Evolutionary conservation across 2,113 vertebrate genomes (phyloP), one percentile per base, ranked within the genome.

Genomic region (Podarcis cretensis): DNA sequence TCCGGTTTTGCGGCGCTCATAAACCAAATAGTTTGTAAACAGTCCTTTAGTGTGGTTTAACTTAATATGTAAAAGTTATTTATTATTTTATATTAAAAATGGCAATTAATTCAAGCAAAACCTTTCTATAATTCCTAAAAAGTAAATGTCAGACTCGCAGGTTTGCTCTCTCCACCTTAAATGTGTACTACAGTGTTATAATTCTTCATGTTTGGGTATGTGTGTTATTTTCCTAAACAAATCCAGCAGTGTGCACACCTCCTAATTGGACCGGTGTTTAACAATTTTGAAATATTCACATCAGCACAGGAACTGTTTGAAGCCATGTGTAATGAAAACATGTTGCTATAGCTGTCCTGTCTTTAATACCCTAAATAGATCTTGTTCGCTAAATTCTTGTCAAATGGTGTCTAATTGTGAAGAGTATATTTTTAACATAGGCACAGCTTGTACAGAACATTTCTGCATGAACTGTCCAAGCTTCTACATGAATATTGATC

Each of bases 371-470:
- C 91, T 86, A 89, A 91, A 84, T 89, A 94, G 85, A 74, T 85
- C 90, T 90, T 43, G 21, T 63, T 18, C 75, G 91, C 87, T 66
- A 93, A 92, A 93, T 91, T 57, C 43, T 80, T 93, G 77, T 74
- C 83, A 92, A 93, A 91, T 93, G 92, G 94, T 87, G 74, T 8
- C 82, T 93, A 93, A 89, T 94, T 94, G 89, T 89, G 90, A 94
- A 91, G 86, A 93, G 92, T 54, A 54, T 54, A 54, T 90, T 89
- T 94, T 93, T 78, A 90, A 79, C 69, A 12, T 20, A 81, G 91
- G 78, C 73, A 40, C 5, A 32, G 3, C 25, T 2, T 8, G 4
- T 0, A 1, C 30, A 76, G 7, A 76, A 43, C 23, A 68, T 68
- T 68, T 68, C 69, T n/a, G 27, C 12, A 13, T 32, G 69, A 63